Conservation (phyloP, 1,140 invertebrate species). For the Drosophila tsacasi region DNA sequence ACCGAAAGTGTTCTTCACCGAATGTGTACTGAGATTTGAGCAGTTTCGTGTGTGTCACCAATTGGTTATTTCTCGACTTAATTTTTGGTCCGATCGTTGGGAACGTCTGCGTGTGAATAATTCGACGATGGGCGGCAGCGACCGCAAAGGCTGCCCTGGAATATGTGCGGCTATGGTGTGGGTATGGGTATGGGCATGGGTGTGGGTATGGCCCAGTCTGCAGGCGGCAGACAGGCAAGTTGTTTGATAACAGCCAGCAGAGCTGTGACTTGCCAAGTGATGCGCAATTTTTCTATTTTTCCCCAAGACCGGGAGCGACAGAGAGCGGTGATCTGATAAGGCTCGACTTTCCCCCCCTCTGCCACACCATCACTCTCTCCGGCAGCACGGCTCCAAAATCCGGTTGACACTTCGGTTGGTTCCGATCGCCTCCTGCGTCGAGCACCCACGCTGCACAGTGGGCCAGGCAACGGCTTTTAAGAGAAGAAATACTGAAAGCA, state of each 20-base stretch:
- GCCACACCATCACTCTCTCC: conserved; percentile 8
- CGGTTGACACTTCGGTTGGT: conserved; percentile 33
- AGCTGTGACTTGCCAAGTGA: conserved; percentile 43
- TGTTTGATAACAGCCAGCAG: conserved; percentile 36
- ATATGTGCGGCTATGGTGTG: conserved; percentile 33
- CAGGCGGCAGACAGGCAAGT: conserved; percentile 46
- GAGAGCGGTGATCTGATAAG: conserved; percentile 51
- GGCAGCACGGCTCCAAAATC: conserved; percentile 30
- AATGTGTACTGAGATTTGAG: conserved; percentile 9
- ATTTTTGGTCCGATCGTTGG: conserved; percentile 57
- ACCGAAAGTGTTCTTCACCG: conserved; percentile 10
- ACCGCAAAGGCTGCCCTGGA: conserved; percentile 68
- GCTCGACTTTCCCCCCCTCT: conserved; percentile 3
- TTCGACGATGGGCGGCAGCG: conserved; percentile 52
- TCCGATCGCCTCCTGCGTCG: conserved; percentile 52
- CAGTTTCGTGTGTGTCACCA: conserved; percentile 40
- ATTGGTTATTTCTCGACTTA: conserved; percentile 12
- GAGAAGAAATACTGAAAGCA: background rate
- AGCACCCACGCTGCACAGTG: conserved; percentile 47
- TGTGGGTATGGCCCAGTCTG: conserved; percentile 54
- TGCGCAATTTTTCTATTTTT: conserved; percentile 60
- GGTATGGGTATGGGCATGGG: conserved; percentile 19
- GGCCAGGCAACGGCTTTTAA: background rate
- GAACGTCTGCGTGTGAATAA: conserved; percentile 78
- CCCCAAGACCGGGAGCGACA: conserved; percentile 1